Percentiles rank a stretch among this genome's conserved stretches.
phyloP scores from a whole-genome alignment of 1,140 invertebrate species.

The Chlorops oryzae region DNA sequence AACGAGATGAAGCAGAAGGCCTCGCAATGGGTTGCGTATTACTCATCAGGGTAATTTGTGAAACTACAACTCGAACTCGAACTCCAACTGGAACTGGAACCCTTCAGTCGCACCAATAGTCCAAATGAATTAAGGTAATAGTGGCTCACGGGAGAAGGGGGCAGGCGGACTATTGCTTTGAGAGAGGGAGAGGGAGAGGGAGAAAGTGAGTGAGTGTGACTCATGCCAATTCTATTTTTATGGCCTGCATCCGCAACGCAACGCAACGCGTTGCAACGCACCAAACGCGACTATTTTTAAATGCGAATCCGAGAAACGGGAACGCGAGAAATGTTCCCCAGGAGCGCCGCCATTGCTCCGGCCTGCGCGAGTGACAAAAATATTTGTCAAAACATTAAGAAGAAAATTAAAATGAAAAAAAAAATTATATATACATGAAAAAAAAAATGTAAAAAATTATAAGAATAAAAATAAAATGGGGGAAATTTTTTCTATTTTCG shows the following conservation, averaged over 20 bases:
- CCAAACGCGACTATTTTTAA: slow-evolving; percentile 2
- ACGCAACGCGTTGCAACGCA: neutral
- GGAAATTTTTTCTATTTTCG: neutral
- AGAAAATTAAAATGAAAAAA: neutral
- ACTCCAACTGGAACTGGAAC: too few relatives aligned
- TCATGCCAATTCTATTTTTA: neutral
- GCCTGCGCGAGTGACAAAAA: neutral
- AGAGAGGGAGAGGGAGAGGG: neutral
- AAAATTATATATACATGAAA: neutral
- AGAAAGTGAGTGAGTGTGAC: neutral
- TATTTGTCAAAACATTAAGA: too few relatives aligned
- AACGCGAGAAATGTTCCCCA: slow-evolving; percentile 1
- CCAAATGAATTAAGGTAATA: too few relatives aligned
- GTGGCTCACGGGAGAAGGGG: neutral
- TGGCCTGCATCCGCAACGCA: neutral
- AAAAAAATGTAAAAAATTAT: neutral
- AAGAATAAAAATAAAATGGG: neutral
- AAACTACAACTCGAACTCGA: too few relatives aligned
- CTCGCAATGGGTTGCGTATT: too few relatives aligned
- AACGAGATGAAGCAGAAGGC: too few relatives aligned
- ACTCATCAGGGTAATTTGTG: too few relatives aligned
- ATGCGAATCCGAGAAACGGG: neutral
- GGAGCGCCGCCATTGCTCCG: slow-evolving; percentile 1
- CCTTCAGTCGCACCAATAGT: too few relatives aligned
- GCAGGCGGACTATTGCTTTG: neutral